Evolutionary conservation across 2,888 invertebrate species (phyloP), one percentile per base, ranked within the genome.

Genomic region (Tachina lurida): DNA sequence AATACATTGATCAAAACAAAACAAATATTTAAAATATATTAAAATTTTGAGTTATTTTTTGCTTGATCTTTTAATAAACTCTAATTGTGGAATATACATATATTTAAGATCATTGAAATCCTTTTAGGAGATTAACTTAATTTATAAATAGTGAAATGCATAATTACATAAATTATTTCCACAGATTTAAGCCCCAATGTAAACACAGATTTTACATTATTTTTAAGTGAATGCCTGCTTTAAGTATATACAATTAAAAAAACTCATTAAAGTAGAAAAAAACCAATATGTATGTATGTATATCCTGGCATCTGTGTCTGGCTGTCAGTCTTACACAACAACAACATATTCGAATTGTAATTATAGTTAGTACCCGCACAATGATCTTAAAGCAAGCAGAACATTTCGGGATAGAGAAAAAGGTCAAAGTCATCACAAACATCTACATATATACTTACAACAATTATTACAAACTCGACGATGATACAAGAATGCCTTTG

Each of bases 291-390:
- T 31, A 43, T 58, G 7, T 31, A 7, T 31, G 31, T 31, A 43
- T 58, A 49, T 81, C 80, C 67, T 60, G 45, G 31, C 74, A 74
- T 67, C 74, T 63, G 73, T 9, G 22, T 54, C 45, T 75, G 68
- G 15, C 52, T 17, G n/a, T 17, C 22, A 15, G 39, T 41, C 56
- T 52, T 17, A 39, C 58, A 67, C n/a, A 80, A 49, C 12, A 17
- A 54, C 62, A 70, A n/a, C 47, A 68, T 19, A 39, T 19, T 47
- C 39, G 10, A 71, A 60, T 10, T 15, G 74, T 54, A 60, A 60
- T 74, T 74, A 67, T 60, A 54, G 22, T 56, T 31, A 74, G 67
- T 71, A 71, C 76, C 68, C 77, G 77, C 60, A 83, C 56, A 73
- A 63, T 70, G 17, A 13, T 9, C 31, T 60, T 17, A 67, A 81